Conservation (phyloP, 1,140 invertebrate genomes). For the Halesus radiatus region DNA sequence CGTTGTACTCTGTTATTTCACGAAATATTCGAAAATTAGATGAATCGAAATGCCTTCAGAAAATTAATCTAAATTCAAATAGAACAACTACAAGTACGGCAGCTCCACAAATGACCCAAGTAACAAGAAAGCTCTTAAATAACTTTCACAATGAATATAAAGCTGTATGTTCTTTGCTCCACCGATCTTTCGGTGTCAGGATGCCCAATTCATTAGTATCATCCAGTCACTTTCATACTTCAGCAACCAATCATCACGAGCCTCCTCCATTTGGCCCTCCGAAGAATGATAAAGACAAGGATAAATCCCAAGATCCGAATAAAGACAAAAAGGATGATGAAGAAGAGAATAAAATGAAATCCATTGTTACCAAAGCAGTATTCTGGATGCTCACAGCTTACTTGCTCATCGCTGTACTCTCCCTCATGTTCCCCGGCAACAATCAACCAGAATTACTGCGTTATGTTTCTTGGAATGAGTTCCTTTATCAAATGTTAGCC, state of each 20-base stretch:
- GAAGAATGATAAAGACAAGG: slow-evolving; percentile 24
- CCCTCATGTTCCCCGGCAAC: slow-evolving; percentile 78
- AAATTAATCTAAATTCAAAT: background rate
- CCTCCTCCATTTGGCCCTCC: slow-evolving; percentile 53
- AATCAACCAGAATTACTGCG: slow-evolving; percentile 80
- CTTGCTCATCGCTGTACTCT: slow-evolving; percentile 79
- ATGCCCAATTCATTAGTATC: background rate
- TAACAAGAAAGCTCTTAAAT: slow-evolving; percentile 37
- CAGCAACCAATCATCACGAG: slow-evolving; percentile 31
- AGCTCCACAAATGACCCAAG: background rate
- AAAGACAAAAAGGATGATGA: slow-evolving; percentile 67
- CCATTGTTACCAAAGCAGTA: slow-evolving; percentile 79
- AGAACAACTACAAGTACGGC: no score
- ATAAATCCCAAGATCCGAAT: slow-evolving; percentile 21
- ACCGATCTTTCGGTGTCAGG: slow-evolving; percentile 30
- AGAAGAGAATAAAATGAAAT: slow-evolving; percentile 75
- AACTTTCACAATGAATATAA: slow-evolving; percentile 46
- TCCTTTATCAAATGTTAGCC: slow-evolving; percentile 91
- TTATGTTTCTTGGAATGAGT: slow-evolving; percentile 96
- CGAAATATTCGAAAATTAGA: slow-evolving; percentile 25
- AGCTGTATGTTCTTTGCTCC: slow-evolving; percentile 43
- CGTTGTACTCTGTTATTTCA: slow-evolving; percentile 8
- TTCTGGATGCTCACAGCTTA: slow-evolving; percentile 84
- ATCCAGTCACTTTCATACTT: slow-evolving; percentile 46
- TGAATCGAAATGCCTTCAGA: background rate